Evolutionary conservation across 30 jellyfish, hydroid and myxozoan species (phyloP), one percentile per base, ranked within the genome.

Genomic region (Aurelia sp.): DNA sequence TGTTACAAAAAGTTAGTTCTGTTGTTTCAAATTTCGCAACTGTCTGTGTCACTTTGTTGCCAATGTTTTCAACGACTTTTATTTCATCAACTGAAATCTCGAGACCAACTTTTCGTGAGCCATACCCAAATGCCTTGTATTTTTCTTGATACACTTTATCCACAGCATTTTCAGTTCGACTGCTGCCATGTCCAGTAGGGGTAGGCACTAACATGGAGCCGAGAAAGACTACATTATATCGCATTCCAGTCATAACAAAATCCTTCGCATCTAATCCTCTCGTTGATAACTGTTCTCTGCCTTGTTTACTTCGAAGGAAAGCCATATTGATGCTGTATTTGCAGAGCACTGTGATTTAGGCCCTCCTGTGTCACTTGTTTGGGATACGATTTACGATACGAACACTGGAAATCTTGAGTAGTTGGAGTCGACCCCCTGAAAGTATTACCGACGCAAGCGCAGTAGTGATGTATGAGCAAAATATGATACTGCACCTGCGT

Each of bases 131-230:
- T 31, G 87, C 84, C 57, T 81, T 89, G 81, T 89, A 89, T 44
- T 89, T 89, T 37, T 89, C 97, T 6, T 82, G 64, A 79, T 89
- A 89, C 3, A 89, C 74, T 44, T 74, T 79, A 35, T 79, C 97
- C 23, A 89, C 97, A 9, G 97, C 92, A 15, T 21, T 80, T n/a
- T 66, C 90, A 6, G 97, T 80, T 6, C 86, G 58, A 41, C 84
- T 59, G 64, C 97, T 89, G n/a, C 97, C 97, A 64, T 89, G 92
- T 7, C 97, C 97, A 6, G 84, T 79, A 11, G 90, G 87, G 22
- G 97, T 89, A 41, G 97, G 97, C 61, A 89, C 97, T 20, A 81
- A 47, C 69, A 80, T 81, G 17, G 97, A 89, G 59, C 97, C 97
- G 17, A 89, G 80, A 66, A 70, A 89, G 3, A 61, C 72, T 20